Evolutionary conservation across 2,113 vertebrate genomes (phyloP).

Genomic region (Thunnus thynnus): DNA sequence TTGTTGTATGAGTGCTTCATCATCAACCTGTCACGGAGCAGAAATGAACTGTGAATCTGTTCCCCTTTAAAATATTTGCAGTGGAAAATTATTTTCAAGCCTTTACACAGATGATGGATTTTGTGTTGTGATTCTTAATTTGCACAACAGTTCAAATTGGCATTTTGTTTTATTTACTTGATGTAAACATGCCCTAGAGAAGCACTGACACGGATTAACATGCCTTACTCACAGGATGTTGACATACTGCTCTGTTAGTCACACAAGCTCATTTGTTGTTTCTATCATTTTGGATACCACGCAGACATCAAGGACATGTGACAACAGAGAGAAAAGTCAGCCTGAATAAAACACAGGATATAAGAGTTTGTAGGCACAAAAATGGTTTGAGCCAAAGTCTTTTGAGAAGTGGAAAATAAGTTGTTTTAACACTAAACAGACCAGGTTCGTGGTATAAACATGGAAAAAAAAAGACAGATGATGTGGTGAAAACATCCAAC

Average conservation of each 20-base stretch:
- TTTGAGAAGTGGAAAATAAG: neutral
- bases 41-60: conserved; percentile 23
- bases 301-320: too few relatives aligned
- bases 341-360: too few relatives aligned
- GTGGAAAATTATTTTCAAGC: neutral
- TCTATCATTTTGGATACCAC: neutral
- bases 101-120: neutral
- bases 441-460: neutral
- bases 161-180: neutral
- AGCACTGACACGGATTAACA: neutral
- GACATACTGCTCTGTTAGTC: neutral
- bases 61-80: neutral
- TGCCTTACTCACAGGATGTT: conserved; percentile 7
- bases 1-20: neutral
- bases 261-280: neutral
- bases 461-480: neutral
- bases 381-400: too few relatives aligned
- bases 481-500: conserved; percentile 4
- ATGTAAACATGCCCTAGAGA: neutral
- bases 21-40: conserved; percentile 11
- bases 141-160: neutral
- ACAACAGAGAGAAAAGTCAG: too few relatives aligned
- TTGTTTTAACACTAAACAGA: neutral
- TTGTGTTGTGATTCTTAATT: conserved; percentile 12
- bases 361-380: too few relatives aligned